Evolutionary conservation across 2,888 invertebrate genomes (phyloP), one percentile per base, ranked within the genome.

Genomic region (Tiliacea aurago): DNA sequence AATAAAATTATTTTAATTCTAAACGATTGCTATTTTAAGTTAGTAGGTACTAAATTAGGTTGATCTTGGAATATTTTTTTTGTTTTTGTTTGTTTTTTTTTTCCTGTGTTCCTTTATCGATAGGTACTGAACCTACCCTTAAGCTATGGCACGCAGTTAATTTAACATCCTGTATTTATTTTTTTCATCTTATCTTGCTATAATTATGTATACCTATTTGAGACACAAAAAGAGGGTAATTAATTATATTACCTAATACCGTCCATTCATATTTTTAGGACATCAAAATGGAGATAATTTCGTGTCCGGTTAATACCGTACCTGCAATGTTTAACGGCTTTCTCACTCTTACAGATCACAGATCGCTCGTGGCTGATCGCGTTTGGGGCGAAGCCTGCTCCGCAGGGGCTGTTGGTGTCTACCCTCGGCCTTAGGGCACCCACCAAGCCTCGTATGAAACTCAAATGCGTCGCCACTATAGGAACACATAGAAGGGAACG

Each of bases 401-500:
- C 94, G 0, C 94, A 95, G 84, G 96, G 95, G 0, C 86, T 96
- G 37, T 80, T 95, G 53, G 90, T 95, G 11, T 92, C 96, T 1
- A 94, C 93, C 0, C 89, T 96, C 0, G 96, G 96, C 0, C 83
- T 96, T 6, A 88, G 89, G 69, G 94, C 95, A 0, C 95, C 95
- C 3, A 92, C 92, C 15, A 92, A 87, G 70, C 88, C 89, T 1
- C 88, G 92, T n/a, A 94, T 96, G 95, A 93, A 92, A 63, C 89
- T 96, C 4, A 92, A 94, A 53, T 96, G 96, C 69, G 86, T 95
- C 3, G 95, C 96, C 4, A 89, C 90, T 61, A 93, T 96, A 55
- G 96, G 95, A 33, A 90, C 93, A 0, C 95, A 95, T 81, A 92
- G 93, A 81, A 88, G 96, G 51, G 96, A 96, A 86, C 89, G 93